Percentiles rank a stretch among this genome's conserved stretches.
These are phyloP conservation scores for Albula glossodonta DNA, from an alignment of 2,113 vertebrate genomes.

Conservation along the genomic window DNA sequence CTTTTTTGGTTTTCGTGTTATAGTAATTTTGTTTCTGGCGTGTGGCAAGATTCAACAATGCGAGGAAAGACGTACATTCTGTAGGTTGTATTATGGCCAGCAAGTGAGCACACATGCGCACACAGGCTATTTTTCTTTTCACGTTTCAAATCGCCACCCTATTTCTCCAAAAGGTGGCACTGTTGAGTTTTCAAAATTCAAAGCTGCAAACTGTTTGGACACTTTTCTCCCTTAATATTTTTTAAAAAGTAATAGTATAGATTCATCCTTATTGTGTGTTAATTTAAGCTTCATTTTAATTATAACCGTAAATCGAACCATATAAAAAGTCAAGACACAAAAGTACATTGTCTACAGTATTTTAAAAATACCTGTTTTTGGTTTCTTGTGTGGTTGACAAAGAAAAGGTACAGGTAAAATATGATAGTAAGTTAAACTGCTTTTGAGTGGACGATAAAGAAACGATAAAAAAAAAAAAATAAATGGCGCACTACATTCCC, in stretches of 20 bases:
- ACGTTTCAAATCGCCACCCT: slow-evolving; percentile 12
- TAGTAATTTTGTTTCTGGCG: too few species aligned
- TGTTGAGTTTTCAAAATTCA: slow-evolving; percentile 80
- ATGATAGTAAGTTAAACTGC: neutral
- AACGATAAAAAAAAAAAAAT: neutral
- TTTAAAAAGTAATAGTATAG: slow-evolving; percentile 18
- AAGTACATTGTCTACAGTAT: neutral
- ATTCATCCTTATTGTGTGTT: neutral
- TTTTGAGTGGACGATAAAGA: neutral
- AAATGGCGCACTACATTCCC: neutral
- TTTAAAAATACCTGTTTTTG: neutral
- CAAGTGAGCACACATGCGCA: too few species aligned
- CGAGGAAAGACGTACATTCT: too few species aligned
- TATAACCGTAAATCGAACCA: too few species aligned
- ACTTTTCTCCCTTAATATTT: neutral
- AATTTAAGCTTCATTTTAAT: too few species aligned
- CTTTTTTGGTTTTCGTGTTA: too few species aligned
- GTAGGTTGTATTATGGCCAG: too few species aligned
- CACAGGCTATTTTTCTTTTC: slow-evolving; percentile 7
- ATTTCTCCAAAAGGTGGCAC: slow-evolving; percentile 87
- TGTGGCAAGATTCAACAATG: too few species aligned
- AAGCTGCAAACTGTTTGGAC: neutral
- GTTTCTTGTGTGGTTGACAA: neutral
- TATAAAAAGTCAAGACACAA: neutral
- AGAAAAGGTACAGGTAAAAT: neutral